Evolutionary conservation across 30 jellyfish, hydroid and myxozoan genomes (phyloP).

Genomic region (Hydractinia symbiolongicarpus): DNA sequence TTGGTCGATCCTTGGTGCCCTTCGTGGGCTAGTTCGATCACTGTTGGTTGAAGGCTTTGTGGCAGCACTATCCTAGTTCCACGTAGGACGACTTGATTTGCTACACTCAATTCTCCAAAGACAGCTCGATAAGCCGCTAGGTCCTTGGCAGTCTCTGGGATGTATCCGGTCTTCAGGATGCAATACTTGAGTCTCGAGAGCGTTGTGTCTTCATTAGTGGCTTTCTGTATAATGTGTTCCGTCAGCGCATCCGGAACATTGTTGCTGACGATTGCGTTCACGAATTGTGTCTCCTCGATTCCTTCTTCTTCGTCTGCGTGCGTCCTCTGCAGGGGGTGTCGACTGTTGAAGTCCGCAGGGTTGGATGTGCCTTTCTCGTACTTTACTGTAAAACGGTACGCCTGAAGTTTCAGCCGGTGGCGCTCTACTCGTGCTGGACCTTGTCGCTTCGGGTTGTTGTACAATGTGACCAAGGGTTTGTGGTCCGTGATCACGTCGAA

Average conservation of each 20-base stretch:
- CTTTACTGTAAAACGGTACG: slow-evolving; percentile 11
- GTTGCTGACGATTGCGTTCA: slow-evolving; percentile 7
- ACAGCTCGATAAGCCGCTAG: no score
- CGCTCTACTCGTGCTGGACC: slow-evolving; percentile 39
- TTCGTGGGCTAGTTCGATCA: no score
- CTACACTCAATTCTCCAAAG: no score
- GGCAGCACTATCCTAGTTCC: no score
- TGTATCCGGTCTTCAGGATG: no score
- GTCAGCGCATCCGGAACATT: slow-evolving; percentile 25
- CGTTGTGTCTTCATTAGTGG: no score
- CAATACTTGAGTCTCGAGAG: no score
- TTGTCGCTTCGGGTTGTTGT: slow-evolving; percentile 14
- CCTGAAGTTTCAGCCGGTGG: slow-evolving; percentile 17
- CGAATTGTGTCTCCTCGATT: slow-evolving; percentile 6
- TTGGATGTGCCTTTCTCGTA: no score
- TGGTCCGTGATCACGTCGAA: slow-evolving; percentile 32
- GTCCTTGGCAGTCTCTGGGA: no score
- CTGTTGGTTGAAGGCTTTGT: no score
- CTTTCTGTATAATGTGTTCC: not conserved
- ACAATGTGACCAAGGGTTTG: slow-evolving; percentile 22
- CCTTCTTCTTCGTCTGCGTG: not conserved
- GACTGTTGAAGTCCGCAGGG: slow-evolving; percentile 5
- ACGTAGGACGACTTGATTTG: no score
- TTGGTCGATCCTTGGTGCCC: no score
- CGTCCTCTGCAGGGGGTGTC: not conserved